Conservation (phyloP, 23 tunicate species). For the Ciona savignyi region DNA sequence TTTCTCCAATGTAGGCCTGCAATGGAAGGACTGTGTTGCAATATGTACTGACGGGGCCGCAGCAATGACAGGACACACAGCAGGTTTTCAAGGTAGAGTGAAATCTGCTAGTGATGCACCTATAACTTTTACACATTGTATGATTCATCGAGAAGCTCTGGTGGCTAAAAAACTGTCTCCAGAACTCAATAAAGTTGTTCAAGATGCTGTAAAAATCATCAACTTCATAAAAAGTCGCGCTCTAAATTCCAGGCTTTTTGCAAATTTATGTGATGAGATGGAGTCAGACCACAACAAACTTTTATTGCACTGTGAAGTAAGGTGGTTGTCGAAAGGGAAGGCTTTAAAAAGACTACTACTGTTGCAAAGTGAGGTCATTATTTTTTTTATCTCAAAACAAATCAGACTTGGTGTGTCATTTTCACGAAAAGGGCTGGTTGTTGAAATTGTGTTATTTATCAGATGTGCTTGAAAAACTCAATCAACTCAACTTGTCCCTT, state of each 20-base stretch:
- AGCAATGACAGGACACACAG: constrained; percentile 42
- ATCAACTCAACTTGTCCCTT: constrained; percentile 37
- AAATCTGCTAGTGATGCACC: constrained; percentile 38
- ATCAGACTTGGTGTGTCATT: constrained; percentile 31
- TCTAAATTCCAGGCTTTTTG: constrained; percentile 34
- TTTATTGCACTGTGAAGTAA: constrained; percentile 45
- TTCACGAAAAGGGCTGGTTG: constrained; percentile 35
- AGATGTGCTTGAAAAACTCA: constrained; percentile 49
- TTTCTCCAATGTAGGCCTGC: constrained; percentile 37
- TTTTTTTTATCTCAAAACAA: constrained; percentile 45
- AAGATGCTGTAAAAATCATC: constrained; percentile 36
- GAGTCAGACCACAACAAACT: constrained; percentile 27
- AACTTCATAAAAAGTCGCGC: constrained; percentile 31
- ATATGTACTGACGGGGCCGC: constrained; percentile 66
- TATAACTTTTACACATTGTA: constrained; percentile 50
- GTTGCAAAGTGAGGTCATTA: constrained; percentile 35
- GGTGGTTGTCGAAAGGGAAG: constrained; percentile 45
- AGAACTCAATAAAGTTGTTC: constrained; percentile 19
- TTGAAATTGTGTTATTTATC: constrained; percentile 45
- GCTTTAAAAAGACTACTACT: constrained; percentile 42
- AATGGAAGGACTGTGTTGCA: constrained; percentile 49
- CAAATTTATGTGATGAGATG: constrained; percentile 53
- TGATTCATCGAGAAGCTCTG: constrained; percentile 34
- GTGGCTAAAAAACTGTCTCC: constrained; percentile 22
- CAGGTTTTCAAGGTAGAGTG: constrained; percentile 47